Conservation (phyloP, 2,113 vertebrate genomes). For the Lophius piscatorius region DNA sequence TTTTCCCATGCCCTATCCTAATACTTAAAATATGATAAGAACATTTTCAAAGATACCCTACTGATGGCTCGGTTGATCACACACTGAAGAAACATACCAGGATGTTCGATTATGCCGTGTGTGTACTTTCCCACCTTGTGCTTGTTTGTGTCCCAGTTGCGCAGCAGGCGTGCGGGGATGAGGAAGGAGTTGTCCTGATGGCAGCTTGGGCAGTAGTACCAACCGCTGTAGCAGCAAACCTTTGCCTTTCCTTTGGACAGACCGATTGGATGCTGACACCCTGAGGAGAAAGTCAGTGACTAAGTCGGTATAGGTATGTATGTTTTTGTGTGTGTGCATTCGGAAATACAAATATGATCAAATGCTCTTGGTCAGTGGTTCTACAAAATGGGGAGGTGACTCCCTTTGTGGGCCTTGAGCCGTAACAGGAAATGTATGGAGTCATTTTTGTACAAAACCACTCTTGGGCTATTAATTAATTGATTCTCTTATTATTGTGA, state of each 20-base stretch:
- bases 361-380: no score
- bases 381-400: no score
- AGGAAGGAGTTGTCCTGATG: constrained; percentile 95
- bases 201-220: constrained; percentile 96
- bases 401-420: no score
- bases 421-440: no score
- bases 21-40: no score
- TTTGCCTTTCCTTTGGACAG: constrained; percentile 93
- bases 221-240: constrained; percentile 97
- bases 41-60: background rate
- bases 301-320: background rate
- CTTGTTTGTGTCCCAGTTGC: constrained; percentile 97
- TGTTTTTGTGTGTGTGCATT: background rate
- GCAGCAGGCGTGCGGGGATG: constrained; percentile 94
- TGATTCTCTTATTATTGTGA: no score
- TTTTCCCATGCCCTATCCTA: no score
- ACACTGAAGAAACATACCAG: no score
- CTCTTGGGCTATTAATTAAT: no score
- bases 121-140: constrained; percentile 86
- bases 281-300: constrained; percentile 69
- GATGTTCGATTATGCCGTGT: background rate
- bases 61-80: no score
- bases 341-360: no score
- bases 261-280: constrained; percentile 93
- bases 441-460: no score